Percentiles rank a stretch among this genome's conserved stretches.
phyloP scores from a whole-genome alignment of 2,888 invertebrate genomes.

The Diabrotica balteata region DNA sequence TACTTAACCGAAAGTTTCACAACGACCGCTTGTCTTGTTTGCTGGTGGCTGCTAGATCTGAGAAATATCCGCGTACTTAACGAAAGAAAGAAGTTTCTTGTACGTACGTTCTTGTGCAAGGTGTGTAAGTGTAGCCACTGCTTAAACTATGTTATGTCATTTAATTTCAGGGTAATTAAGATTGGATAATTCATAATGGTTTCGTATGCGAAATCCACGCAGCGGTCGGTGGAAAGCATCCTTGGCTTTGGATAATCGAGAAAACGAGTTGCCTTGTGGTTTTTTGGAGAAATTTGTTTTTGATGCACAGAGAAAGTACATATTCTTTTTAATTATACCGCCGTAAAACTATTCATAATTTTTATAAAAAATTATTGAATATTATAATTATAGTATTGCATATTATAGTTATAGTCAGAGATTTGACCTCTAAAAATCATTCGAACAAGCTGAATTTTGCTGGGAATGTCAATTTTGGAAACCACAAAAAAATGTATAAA shows the following conservation, averaged over 20 bases:
- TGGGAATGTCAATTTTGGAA: no score
- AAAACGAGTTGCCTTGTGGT: background rate
- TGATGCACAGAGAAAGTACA: background rate
- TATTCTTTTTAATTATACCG: no score
- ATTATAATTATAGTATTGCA: no score
- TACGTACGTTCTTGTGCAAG: constrained; percentile 9
- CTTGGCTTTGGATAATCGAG: background rate
- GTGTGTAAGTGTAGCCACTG: constrained; percentile 11
- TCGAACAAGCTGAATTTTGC: no score
- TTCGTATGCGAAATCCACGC: constrained; percentile 3
- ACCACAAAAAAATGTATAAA: no score
- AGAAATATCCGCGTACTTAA: constrained; percentile 20
- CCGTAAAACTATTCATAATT: no score
- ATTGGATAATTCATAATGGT: constrained; percentile 7
- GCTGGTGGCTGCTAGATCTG: constrained; percentile 20
- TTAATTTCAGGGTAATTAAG: constrained; percentile 11
- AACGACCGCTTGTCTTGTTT: constrained; percentile 21
- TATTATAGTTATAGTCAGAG: no score
- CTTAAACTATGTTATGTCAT: constrained; percentile 20
- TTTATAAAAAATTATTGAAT: no score
- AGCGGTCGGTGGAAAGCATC: background rate
- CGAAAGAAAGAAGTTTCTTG: constrained; percentile 7
- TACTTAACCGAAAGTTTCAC: constrained; percentile 33
- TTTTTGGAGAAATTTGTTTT: background rate
- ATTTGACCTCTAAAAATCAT: no score